Conservation (phyloP, 1,140 invertebrate genomes). For the Liolophura sinensis region DNA sequence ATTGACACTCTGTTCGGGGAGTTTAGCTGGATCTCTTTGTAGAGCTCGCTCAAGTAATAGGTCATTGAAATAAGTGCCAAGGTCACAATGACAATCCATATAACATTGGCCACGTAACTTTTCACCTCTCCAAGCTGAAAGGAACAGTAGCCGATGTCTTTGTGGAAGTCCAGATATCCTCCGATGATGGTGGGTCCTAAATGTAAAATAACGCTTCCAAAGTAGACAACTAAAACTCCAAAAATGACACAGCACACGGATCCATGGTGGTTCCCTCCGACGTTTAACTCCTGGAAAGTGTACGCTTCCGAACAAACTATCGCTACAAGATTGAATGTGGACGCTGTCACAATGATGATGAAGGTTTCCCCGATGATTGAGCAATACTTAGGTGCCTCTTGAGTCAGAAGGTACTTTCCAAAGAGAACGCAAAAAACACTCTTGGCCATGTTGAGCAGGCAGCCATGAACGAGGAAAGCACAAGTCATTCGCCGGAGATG, state of each 20-base stretch:
- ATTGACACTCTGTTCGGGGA: slow-evolving; percentile 51
- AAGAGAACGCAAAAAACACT: slow-evolving; percentile 56
- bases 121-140: slow-evolving; percentile 52
- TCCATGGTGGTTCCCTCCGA: slow-evolving; percentile 48
- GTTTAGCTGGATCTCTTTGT: slow-evolving; percentile 54
- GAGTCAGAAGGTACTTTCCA: slow-evolving; percentile 48
- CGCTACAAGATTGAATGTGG: slow-evolving; percentile 56
- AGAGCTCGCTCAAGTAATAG: slow-evolving; percentile 51
- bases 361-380: slow-evolving; percentile 49
- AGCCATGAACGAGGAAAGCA: slow-evolving; percentile 54
- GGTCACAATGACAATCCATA: slow-evolving; percentile 56
- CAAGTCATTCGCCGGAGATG: slow-evolving; percentile 46
- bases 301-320: slow-evolving; percentile 58
- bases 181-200: slow-evolving; percentile 58
- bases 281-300: slow-evolving; percentile 54
- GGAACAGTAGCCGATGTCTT: slow-evolving; percentile 53
- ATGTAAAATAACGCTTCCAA: slow-evolving; percentile 55
- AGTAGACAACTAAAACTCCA: slow-evolving; percentile 55
- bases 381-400: slow-evolving; percentile 45
- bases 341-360: slow-evolving; percentile 53
- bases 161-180: slow-evolving; percentile 55
- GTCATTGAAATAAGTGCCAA: slow-evolving; percentile 42
- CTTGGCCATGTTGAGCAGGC: slow-evolving; percentile 52
- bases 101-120: slow-evolving; percentile 55
- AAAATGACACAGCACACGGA: slow-evolving; percentile 55